phyloP scores from a whole-genome alignment of 2,113 vertebrate species.

The Psettodes erumei region DNA sequence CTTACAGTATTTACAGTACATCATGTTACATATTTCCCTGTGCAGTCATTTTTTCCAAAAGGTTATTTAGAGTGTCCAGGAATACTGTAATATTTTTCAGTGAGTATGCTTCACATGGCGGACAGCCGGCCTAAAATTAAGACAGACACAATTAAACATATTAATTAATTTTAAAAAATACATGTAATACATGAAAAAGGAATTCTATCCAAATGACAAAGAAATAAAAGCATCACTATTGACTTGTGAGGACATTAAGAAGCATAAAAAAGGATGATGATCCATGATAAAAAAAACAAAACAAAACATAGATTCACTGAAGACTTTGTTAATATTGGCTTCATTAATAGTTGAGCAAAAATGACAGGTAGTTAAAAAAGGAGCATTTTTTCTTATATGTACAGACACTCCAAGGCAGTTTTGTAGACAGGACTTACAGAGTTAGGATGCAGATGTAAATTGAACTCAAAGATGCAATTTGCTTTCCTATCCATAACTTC shows the following conservation, averaged over 20 bases:
- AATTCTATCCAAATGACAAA: no score
- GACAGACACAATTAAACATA: slow-evolving; percentile 38
- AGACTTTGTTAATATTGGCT: not conserved
- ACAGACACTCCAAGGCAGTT: not conserved
- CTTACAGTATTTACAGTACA: slow-evolving; percentile 50
- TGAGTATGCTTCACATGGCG: slow-evolving; percentile 71
- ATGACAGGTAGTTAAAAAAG: not conserved
- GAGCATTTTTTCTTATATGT: not conserved
- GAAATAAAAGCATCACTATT: not conserved
- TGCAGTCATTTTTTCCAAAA: slow-evolving; percentile 49
- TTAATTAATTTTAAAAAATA: not conserved
- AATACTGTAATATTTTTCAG: slow-evolving; percentile 65
- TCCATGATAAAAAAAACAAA: not conserved
- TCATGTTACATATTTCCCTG: not conserved
- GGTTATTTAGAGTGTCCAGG: slow-evolving; percentile 13
- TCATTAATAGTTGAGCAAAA: not conserved
- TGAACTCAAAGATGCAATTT: slow-evolving; percentile 14
- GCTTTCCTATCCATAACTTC: accelerated
- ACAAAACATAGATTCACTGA: not conserved
- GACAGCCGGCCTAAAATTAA: slow-evolving; percentile 65
- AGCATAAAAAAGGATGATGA: not conserved
- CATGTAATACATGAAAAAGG: not conserved
- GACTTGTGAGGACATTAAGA: not conserved
- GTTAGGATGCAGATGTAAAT: accelerated
- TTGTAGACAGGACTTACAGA: slow-evolving; percentile 37